Evolutionary conservation across 2,113 vertebrate genomes (phyloP), one percentile per base, ranked within the genome.

Genomic region (Glaucidium brasilianum): DNA sequence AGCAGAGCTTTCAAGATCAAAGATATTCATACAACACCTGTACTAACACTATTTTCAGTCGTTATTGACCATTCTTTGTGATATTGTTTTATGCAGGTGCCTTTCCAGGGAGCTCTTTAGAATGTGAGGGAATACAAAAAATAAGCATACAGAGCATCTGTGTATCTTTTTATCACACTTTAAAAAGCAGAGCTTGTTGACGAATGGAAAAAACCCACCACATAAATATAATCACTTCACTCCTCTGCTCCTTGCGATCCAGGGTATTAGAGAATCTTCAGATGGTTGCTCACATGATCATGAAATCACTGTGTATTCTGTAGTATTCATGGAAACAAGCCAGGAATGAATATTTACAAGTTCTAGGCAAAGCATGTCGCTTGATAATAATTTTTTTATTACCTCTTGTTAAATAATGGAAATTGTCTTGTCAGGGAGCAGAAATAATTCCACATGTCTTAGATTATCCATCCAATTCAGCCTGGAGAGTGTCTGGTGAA

Each of bases 21-120:
- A 98, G 98, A 97, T 97, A 96, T 95, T 95, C 94, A 79, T 83
- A 58, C 96, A 97, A 94, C 98, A 98, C 98, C 98, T 98, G 98
- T 98, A 96, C 98, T 97, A 98, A 98, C 98, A 98, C 90, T 95
- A 93, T 96, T 96, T 96, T 97, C 97, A 94, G 95, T 95, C 92
- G 34, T 97, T 96, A 95, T 96, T 97, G 97, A 97, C 97, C 97
- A 97, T 97, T 98, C 98, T 98, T 96, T 97, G 96, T 97, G 96
- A 96, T 97, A 95, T 68, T 97, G 94, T 97, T 98, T 97, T 96
- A 95, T 82, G 95, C 97, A 98, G 98, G 98, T 98, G 98, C 95
- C 83, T 97, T 98, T 96, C 88, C 55, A 75, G 92, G 56, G 78
- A 94, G 96, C 90, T 97, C 83, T 96, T 96, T 95, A 95, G 97